Evolutionary conservation across 1,140 invertebrate species (phyloP).

Genomic region (Drosophila auraria): DNA sequence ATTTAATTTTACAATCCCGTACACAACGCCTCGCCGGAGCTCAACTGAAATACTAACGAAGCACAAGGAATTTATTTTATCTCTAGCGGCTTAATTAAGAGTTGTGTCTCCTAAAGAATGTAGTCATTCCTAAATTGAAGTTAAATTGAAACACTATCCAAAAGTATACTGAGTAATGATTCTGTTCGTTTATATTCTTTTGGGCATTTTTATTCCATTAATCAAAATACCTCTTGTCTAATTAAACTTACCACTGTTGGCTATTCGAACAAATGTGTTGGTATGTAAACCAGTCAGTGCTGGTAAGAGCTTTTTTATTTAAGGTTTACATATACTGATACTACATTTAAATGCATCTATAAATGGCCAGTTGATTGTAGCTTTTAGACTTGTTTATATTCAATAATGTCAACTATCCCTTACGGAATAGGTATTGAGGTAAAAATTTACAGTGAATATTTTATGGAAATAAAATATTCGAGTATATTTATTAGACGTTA

Average conservation of each 20-base stretch:
- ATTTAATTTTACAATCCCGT: constrained; percentile 67
- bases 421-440: background rate
- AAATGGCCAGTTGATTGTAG: background rate
- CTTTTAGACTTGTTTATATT: background rate
- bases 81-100: constrained; percentile 66
- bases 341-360: background rate
- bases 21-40: constrained; percentile 12
- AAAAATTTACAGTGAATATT: background rate
- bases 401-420: background rate
- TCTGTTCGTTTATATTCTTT: constrained; percentile 20
- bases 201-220: constrained; percentile 65
- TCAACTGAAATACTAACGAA: constrained; percentile 48
- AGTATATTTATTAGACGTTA: no score
- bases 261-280: constrained; percentile 39
- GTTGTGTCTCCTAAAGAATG: constrained; percentile 51
- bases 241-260: constrained; percentile 64
- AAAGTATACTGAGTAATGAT: constrained; percentile 42
- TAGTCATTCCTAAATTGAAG: constrained; percentile 55
- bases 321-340: no score
- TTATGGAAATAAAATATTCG: no score
- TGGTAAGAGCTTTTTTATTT: background rate
- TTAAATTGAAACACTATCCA: constrained; percentile 36
- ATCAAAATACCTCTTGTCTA: constrained; percentile 70
- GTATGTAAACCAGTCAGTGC: constrained; percentile 35
- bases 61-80: constrained; percentile 58